Percentiles rank a stretch among this genome's conserved stretches.
These are phyloP conservation scores for Sapayoa aenigma DNA, from an alignment of 2,113 vertebrate genomes.

Conservation along the genomic window DNA sequence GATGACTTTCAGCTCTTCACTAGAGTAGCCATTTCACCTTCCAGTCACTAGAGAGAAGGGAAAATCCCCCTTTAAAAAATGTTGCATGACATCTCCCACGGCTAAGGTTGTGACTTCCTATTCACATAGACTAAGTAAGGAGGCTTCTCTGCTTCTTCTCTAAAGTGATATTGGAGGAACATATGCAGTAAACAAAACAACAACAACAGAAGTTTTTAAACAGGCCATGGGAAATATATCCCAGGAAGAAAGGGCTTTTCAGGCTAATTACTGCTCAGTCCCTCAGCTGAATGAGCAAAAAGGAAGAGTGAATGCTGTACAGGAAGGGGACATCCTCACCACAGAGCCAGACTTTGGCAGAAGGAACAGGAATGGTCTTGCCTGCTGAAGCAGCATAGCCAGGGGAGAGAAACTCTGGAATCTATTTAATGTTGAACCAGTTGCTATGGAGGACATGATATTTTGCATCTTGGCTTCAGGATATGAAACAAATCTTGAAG, in stretches of 20 bases:
- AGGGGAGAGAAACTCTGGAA: not conserved
- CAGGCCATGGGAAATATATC: fast-evolving
- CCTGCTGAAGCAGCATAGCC: not conserved
- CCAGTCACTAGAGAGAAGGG: not conserved
- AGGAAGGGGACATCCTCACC: not conserved
- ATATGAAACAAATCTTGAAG: not conserved
- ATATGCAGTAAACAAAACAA: not conserved
- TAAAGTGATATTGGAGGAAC: not conserved
- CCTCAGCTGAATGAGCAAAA: not conserved
- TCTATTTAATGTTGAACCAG: not conserved
- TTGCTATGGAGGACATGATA: not conserved
- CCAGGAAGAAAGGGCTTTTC: not conserved
- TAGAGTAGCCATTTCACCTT: not conserved
- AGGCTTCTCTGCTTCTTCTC: not conserved
- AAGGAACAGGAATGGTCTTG: not conserved
- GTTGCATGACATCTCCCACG: fast-evolving
- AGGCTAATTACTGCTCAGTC: not conserved
- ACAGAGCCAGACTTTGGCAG: not conserved
- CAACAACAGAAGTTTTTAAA: not conserved
- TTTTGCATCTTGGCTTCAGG: not conserved
- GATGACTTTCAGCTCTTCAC: not conserved
- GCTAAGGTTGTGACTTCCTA: not conserved
- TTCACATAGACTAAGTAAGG: not conserved
- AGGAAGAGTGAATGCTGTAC: not conserved
- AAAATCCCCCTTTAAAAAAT: not conserved